Evolutionary conservation across 2,113 vertebrate species (phyloP).

Genomic region (Argyrosomus japonicus): DNA sequence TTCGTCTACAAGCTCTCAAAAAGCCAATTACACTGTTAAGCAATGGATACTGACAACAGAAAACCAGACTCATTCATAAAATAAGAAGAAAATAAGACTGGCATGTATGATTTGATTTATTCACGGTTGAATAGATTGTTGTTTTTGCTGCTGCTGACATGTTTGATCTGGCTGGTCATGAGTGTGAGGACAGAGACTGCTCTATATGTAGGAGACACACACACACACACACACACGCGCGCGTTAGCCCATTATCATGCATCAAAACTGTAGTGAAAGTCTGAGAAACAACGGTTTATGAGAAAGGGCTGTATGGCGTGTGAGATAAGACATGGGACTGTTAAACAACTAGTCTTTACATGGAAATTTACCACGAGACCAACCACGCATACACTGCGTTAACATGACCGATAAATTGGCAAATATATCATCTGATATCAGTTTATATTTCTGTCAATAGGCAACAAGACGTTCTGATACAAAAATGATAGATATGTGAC

Average conservation of each 20-base stretch:
- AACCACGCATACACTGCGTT: neutral
- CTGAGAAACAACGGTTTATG: neutral
- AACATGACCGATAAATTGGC: neutral
- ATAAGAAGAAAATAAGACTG: neutral
- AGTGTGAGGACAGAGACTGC: conserved; percentile 36
- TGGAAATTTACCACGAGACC: neutral
- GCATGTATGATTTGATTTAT: neutral
- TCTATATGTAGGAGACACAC: conserved; percentile 22
- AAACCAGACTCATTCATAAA: too few relatives aligned
- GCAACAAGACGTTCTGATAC: too few relatives aligned
- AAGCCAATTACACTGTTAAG: too few relatives aligned
- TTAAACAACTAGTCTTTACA: conserved; percentile 3
- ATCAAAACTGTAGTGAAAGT: neutral
- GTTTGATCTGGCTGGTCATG: conserved; percentile 32
- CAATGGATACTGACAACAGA: too few relatives aligned
- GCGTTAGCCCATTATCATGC: conserved; percentile 4
- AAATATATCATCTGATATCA: too few relatives aligned
- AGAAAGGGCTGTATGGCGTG: conserved; percentile 8
- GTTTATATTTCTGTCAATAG: too few relatives aligned
- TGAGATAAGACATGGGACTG: neutral
- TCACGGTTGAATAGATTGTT: neutral
- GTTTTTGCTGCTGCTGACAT: conserved; percentile 9
- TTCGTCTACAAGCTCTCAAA: too few relatives aligned
- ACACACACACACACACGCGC: conserved; percentile 14
- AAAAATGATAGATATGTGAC: too few relatives aligned